Conservation (phyloP, 2,888 invertebrate genomes). For the Pachliopta kotzebuea region DNA sequence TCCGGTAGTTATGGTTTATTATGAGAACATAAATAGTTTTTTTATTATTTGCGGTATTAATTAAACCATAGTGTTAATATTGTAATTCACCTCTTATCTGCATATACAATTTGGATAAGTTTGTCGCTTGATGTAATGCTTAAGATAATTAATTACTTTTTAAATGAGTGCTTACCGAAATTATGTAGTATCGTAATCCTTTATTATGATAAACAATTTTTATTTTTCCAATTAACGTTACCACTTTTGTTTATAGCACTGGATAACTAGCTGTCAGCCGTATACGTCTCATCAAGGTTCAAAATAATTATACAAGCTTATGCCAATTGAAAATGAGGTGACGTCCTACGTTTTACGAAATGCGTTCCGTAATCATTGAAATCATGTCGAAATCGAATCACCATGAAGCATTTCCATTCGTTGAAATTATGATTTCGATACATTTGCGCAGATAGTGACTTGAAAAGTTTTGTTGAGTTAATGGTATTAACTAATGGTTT, state of each 20-base stretch:
- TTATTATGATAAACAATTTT: conserved; percentile 10
- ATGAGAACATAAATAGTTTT: no score
- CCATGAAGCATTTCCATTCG: conserved; percentile 19
- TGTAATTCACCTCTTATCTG: conserved; percentile 30
- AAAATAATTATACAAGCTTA: conserved; percentile 20
- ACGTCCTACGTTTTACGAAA: conserved; percentile 19
- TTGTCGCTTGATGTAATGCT: conserved; percentile 1
- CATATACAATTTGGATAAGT: conserved; percentile 31
- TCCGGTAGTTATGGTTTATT: no score
- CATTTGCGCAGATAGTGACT: conserved; percentile 7
- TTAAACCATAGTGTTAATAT: conserved; percentile 7
- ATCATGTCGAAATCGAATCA: conserved; percentile 15
- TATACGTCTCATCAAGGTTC: conserved; percentile 21
- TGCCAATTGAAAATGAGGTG: conserved; percentile 17
- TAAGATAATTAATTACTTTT: conserved; percentile 2
- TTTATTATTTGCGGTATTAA: neutral
- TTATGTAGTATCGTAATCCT: neutral
- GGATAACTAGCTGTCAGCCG: conserved; percentile 5
- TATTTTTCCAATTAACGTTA: conserved; percentile 9
- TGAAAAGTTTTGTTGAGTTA: conserved; percentile 6
- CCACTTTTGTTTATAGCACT: conserved; percentile 5
- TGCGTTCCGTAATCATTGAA: conserved; percentile 23
- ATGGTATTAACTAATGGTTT: neutral
- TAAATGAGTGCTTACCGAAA: conserved; percentile 9
- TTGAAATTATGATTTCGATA: conserved; percentile 14